Evolutionary conservation across 1,140 invertebrate species (phyloP).

Genomic region (Drosophila lowei): DNA sequence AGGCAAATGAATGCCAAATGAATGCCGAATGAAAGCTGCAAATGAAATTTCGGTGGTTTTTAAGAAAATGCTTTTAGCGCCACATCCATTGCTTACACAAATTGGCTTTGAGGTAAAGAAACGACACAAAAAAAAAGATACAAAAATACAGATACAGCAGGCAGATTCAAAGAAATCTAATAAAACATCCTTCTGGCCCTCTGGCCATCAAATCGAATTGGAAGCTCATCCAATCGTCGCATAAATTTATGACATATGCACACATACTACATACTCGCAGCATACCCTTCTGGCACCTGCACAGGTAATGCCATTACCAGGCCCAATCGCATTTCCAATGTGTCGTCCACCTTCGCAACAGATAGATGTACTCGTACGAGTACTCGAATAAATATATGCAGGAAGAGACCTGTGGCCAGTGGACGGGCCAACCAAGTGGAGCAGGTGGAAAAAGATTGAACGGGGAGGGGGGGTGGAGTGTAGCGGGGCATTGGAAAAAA

Average conservation of each 20-base stretch:
- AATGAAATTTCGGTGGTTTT: conserved; percentile 57
- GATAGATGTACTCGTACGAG: background rate
- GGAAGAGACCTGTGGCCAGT: too few species aligned
- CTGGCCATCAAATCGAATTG: conserved; percentile 69
- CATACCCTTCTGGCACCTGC: background rate
- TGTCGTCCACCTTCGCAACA: background rate
- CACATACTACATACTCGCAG: conserved; percentile 17
- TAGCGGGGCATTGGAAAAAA: conserved; percentile 4
- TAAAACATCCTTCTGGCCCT: conserved; percentile 37
- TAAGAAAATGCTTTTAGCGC: conserved; percentile 23
- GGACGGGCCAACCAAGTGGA: conserved; percentile 2
- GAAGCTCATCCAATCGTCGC: conserved; percentile 70
- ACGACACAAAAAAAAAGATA: conserved; percentile 19
- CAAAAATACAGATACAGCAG: conserved; percentile 1
- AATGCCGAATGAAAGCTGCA: conserved; percentile 19
- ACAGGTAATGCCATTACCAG: conserved; percentile 66
- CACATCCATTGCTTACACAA: background rate
- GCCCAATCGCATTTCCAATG: conserved; percentile 58
- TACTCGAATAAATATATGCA: conserved; percentile 18
- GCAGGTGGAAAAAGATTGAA: too few species aligned
- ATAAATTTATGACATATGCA: conserved; percentile 73
- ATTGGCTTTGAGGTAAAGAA: conserved; percentile 11
- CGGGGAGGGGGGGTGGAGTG: too few species aligned
- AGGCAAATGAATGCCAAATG: conserved; percentile 42
- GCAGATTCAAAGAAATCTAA: conserved; percentile 66